Evolutionary conservation across 2,113 vertebrate species (phyloP).

Genomic region (Micromys minutus): DNA sequence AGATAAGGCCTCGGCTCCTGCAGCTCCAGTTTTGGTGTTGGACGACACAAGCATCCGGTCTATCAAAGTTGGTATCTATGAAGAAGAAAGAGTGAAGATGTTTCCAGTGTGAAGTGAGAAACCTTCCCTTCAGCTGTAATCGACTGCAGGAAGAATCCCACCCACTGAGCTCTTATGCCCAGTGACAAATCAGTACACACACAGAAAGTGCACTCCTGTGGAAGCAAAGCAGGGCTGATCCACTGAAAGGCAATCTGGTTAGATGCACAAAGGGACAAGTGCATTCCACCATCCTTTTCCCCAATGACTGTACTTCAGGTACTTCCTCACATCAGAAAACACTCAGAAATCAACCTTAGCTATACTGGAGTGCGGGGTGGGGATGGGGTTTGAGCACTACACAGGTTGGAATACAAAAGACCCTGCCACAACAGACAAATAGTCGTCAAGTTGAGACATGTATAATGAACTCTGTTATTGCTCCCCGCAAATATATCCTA

Average conservation of each 20-base stretch:
- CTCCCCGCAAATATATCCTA: background rate
- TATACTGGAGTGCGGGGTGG: background rate
- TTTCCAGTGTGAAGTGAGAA: background rate
- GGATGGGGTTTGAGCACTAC: too few species aligned
- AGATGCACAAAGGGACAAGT: background rate
- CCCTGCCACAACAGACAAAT: background rate
- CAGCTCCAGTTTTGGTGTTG: slow-evolving; percentile 91
- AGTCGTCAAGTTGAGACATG: background rate
- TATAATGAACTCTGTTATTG: slow-evolving; percentile 13
- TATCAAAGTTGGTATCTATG: slow-evolving; percentile 94
- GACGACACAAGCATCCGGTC: slow-evolving; percentile 96
- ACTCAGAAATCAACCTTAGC: background rate
- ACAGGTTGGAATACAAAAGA: background rate
- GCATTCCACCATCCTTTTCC: background rate
- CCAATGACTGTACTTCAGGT: background rate
- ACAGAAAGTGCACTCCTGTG: background rate
- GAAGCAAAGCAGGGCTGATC: background rate
- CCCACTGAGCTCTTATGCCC: background rate
- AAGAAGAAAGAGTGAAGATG: background rate
- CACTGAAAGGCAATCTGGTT: background rate
- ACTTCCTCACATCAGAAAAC: background rate
- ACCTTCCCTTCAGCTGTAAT: background rate
- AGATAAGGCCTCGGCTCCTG: slow-evolving; percentile 95
- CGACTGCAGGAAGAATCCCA: background rate
- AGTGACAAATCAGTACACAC: background rate